phyloP scores from a whole-genome alignment of 2,797 vertebrate species.

The Siniperca undulata region DNA sequence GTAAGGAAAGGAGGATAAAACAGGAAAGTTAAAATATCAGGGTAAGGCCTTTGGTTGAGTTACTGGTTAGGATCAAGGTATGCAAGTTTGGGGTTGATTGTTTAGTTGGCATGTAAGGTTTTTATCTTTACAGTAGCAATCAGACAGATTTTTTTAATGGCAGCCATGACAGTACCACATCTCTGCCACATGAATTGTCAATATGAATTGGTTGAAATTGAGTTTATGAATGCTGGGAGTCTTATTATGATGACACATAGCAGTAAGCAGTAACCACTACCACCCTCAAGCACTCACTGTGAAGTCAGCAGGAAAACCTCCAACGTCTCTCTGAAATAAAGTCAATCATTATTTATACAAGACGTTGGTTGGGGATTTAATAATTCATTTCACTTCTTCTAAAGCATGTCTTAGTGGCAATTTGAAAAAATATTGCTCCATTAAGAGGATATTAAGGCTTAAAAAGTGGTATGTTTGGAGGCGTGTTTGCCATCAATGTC shows the following conservation, averaged over 20 bases:
- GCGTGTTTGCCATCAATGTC: slow-evolving; percentile 38
- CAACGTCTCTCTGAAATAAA: slow-evolving; percentile 28
- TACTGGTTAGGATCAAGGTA: slow-evolving; percentile 4
- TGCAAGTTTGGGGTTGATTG: neutral
- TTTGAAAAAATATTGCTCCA: slow-evolving; percentile 30
- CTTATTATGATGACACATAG: slow-evolving; percentile 43
- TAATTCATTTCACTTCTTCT: slow-evolving; percentile 39
- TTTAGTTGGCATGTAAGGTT: slow-evolving; percentile 7
- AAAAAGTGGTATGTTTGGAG: slow-evolving; percentile 31
- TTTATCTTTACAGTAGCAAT: slow-evolving; percentile 16
- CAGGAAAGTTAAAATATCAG: slow-evolving; percentile 7
- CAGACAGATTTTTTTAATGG: slow-evolving; percentile 21
- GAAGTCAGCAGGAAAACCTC: slow-evolving; percentile 47
- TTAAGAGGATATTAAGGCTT: slow-evolving; percentile 45
- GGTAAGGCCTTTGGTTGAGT: slow-evolving; percentile 38
- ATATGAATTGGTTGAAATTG: slow-evolving; percentile 23
- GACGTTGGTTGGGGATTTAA: slow-evolving; percentile 10
- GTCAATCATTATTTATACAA: slow-evolving; percentile 33
- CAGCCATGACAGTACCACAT: slow-evolving; percentile 6
- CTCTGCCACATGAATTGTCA: slow-evolving; percentile 14
- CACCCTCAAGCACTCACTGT: slow-evolving; percentile 32
- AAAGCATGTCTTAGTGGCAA: slow-evolving; percentile 17
- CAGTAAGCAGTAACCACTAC: slow-evolving; percentile 33
- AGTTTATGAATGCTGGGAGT: slow-evolving; percentile 40
- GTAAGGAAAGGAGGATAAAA: slow-evolving; percentile 30